Percentiles rank a stretch among this genome's conserved stretches.
Conservation (phyloP, 2,797 vertebrate genomes). For the Tamandua tetradactyla region DNA sequence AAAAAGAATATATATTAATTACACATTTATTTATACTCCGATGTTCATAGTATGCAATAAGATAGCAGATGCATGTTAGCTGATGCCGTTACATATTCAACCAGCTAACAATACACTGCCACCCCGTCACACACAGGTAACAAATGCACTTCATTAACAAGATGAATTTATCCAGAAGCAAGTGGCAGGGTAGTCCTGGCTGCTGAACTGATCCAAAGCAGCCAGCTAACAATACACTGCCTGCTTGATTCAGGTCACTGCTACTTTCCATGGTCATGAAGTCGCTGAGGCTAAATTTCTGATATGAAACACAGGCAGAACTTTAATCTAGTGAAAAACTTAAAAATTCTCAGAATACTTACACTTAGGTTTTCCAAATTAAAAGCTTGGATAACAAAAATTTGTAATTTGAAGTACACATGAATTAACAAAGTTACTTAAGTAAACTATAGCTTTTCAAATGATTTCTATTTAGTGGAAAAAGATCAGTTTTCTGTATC, state of each 20-base stretch:
- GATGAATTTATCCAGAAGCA: slow-evolving; percentile 69
- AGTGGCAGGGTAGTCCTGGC: slow-evolving; percentile 80
- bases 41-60: slow-evolving; percentile 80
- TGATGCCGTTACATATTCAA: slow-evolving; percentile 84
- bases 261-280: fast-evolving
- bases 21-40: background rate
- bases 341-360: slow-evolving; percentile 21
- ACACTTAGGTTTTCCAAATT: background rate
- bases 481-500: background rate
- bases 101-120: slow-evolving; percentile 97
- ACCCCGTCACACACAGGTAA: slow-evolving; percentile 85
- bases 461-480: background rate
- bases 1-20: background rate
- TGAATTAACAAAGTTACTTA: background rate
- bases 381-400: background rate
- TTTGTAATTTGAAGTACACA: background rate
- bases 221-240: slow-evolving; percentile 85
- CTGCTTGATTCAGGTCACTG: slow-evolving; percentile 77
- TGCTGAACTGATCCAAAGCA: slow-evolving; percentile 79
- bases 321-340: background rate
- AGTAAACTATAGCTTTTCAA: background rate
- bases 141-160: fast-evolving
- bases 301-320: background rate
- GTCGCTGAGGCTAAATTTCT: background rate
- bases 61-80: slow-evolving; percentile 91